Evolutionary conservation across 2,888 invertebrate species (phyloP).

Genomic region (Sesia bembeciformis): DNA sequence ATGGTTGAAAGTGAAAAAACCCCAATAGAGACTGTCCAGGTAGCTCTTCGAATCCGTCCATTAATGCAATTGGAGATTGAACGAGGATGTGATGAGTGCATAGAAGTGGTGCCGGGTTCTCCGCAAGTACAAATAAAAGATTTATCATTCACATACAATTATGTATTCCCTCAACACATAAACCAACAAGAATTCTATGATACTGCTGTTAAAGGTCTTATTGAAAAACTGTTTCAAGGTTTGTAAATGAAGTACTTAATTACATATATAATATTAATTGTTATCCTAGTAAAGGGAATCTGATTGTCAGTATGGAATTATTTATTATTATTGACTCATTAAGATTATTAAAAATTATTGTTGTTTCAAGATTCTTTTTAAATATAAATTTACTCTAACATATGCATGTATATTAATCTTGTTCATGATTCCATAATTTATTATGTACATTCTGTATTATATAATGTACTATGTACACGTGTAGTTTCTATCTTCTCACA

Average conservation of each 20-base stretch:
- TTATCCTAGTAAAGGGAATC: too few relatives aligned
- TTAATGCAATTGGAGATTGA: conserved; percentile 81
- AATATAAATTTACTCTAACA: too few relatives aligned
- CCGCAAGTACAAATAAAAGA: conserved; percentile 83
- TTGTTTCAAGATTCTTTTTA: too few relatives aligned
- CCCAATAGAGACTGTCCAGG: conserved; percentile 77
- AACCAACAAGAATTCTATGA: conserved; percentile 84
- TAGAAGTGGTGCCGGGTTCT: conserved; percentile 77
- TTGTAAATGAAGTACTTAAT: conserved; percentile 8
- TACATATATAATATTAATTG: not conserved
- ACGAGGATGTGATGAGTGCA: conserved; percentile 83
- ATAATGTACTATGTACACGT: too few relatives aligned
- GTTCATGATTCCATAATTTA: too few relatives aligned
- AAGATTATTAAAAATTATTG: too few relatives aligned
- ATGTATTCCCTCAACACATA: conserved; percentile 82
- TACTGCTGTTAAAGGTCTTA: conserved; percentile 79
- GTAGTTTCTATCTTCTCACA: too few relatives aligned
- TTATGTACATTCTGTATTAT: too few relatives aligned
- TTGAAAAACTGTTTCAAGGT: conserved; percentile 87
- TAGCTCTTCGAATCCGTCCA: conserved; percentile 89
- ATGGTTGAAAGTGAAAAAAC: conserved; percentile 48
- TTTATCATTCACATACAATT: conserved; percentile 87
- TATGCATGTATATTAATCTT: too few relatives aligned
- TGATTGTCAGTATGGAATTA: too few relatives aligned
- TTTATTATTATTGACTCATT: not conserved